Evolutionary conservation across 2,113 vertebrate genomes (phyloP), one percentile per base, ranked within the genome.

Genomic region (Capricornis sumatraensis): DNA sequence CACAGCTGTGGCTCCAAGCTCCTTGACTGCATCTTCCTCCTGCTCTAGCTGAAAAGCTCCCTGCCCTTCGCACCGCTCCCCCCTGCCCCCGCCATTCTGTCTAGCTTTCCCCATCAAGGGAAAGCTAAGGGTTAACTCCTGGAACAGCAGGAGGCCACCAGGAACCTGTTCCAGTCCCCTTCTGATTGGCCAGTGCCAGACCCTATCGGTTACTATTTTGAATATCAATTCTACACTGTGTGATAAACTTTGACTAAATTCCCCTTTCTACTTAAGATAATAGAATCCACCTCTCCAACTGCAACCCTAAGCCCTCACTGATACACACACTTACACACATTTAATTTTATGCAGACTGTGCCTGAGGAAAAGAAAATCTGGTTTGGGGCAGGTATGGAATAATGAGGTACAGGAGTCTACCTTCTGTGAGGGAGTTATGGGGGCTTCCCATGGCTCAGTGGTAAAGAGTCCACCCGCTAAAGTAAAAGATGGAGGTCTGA

Each of bases 201-300:
- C 25, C 8, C 76, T 82, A 1, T 8, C 64, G 50, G 76, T 79
- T 87, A 71, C 55, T n/a, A 11, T 40, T 28, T 17, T 85, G 50
- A 84, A 55, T 71, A 90, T 84, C 64, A 81, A 10, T 88, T 81
- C 57, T 81, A 3, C 23, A 45, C 28, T n/a, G n/a, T 33, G 16
- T 30, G 19, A 76, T 87, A 53, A 55, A 82, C 50, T 74, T 81
- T 40, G 60, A 91, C 52, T 55, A 53, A 47, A 64, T 33, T 17
- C 27, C n/a, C 45, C 52, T 16, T 91, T 89, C 84, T 47, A 45
- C 19, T 58, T 92, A 89, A 53, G 86, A 28, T 60, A 43, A 89
- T 15, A 43, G 28, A 23, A n/a, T 74, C 28, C 15, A 15, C 5
- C 6, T 84, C 47, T 14, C 6, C 16, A 30, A 60, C 50, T 84